Evolutionary conservation across 30 jellyfish, hydroid and myxozoan species (phyloP), one percentile per base, ranked within the genome.

Genomic region (Aurelia sp.): DNA sequence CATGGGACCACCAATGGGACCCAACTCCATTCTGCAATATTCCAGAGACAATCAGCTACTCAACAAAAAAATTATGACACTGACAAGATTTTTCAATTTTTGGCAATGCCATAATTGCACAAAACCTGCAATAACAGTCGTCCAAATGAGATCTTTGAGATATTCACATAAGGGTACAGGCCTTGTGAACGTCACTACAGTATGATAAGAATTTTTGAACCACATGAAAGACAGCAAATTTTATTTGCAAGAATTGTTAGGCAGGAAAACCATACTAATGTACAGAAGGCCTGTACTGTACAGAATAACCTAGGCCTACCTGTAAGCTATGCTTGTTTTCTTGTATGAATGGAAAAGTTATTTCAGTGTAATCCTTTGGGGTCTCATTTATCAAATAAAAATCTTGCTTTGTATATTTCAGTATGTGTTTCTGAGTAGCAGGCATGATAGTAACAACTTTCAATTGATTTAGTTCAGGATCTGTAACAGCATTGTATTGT

Each of bases 401-500:
- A 6, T 78, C 70, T 66, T 93, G 97, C 18, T 63, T 71, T 17
- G 94, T 30, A 80, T 93, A 93, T 62, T 93, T 93, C 86, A 47
- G 33, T 15, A 93, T 59, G 61, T 93, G 98, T 66, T 88, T 87
- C 15, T 78, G 84, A 6, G 97, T 93, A 37, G 98, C 98, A 19
- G 96, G 96, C 33, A 66, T 47, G 17, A 93, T 85, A 23, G 90
- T 62, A 1, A 79, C 85, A 44, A 96, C 88, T 50, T 76, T 71
- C 47, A 93, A 15, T 31, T 22, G 67, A 62, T 93, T 87, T 37
- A 75, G 62, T 40, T 66, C 81, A 9, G 95, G 91, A 16, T 63
- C 68, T 41, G 92, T 71, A 30, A 51, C 20, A 40, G 92, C 96
- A 13, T 73, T 77, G 65, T 88, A 86, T 55, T 93, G 97, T 35